Evolutionary conservation across 2,888 invertebrate species (phyloP).

Genomic region (Amorpha juglandis): DNA sequence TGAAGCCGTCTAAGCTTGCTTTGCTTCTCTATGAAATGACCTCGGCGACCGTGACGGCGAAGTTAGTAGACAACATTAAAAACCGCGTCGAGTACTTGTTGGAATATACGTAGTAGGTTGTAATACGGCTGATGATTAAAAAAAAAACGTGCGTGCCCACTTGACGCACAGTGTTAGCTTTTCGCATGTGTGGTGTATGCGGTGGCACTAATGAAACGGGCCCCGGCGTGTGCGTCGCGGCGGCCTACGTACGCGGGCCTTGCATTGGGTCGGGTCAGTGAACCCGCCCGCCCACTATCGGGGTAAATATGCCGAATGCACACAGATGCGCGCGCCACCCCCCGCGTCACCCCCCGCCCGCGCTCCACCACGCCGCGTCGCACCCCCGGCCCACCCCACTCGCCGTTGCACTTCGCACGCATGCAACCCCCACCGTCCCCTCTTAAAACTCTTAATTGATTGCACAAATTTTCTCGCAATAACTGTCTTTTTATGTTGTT

Average conservation of each 20-base stretch:
- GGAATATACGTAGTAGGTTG: conserved; percentile 27
- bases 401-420: conserved; percentile 76
- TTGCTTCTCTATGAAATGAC: conserved; percentile 34
- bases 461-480: conserved; percentile 84
- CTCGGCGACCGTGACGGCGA: conserved; percentile 34
- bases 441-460: conserved; percentile 84
- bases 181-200: conserved; percentile 71
- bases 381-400: conserved; percentile 46
- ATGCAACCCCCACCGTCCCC: conserved; percentile 63
- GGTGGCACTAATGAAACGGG: conserved; percentile 77
- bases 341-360: conserved; percentile 57
- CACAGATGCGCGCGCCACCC: conserved; percentile 83
- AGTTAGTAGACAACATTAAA: conserved; percentile 38
- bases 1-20: conserved; percentile 39
- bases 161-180: conserved; percentile 77
- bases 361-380: conserved; percentile 50
- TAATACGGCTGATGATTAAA: conserved; percentile 55
- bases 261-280: conserved; percentile 83
- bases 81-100: conserved; percentile 43
- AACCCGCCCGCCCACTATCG: conserved; percentile 82
- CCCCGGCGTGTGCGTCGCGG: conserved; percentile 71
- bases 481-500: conserved; percentile 83
- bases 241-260: conserved; percentile 79
- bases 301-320: conserved; percentile 85
- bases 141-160: conserved; percentile 75